phyloP scores from a whole-genome alignment of 1,140 invertebrate genomes.

The Trigoniulus corallinus region DNA sequence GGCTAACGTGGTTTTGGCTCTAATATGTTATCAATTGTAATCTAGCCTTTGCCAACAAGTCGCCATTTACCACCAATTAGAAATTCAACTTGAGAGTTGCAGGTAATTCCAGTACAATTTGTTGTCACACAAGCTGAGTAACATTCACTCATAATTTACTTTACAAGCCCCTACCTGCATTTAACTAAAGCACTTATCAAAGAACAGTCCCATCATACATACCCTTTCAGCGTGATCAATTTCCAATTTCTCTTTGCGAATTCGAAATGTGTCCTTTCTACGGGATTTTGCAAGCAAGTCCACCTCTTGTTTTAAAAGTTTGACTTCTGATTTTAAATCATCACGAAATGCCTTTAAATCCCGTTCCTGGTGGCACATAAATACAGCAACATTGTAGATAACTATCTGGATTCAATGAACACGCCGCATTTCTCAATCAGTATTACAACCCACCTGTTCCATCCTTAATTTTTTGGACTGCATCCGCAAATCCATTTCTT shows the following conservation, averaged over 20 bases:
- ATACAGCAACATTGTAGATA: not conserved
- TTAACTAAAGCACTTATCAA: no score
- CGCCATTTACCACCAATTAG: no score
- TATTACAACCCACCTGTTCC: slow-evolving; percentile 59
- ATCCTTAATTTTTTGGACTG: slow-evolving; percentile 53
- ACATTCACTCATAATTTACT: not conserved
- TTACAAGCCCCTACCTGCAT: no score
- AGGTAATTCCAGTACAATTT: no score
- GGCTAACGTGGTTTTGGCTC: no score
- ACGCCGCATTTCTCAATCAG: no score
- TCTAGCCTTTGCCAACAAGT: no score
- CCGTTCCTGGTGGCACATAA: slow-evolving; percentile 40
- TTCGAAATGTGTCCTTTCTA: slow-evolving; percentile 69
- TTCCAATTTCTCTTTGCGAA: slow-evolving; percentile 69
- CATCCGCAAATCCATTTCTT: slow-evolving; percentile 71
- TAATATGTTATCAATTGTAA: no score
- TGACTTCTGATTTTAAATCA: slow-evolving; percentile 78
- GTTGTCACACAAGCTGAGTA: no score
- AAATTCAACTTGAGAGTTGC: no score
- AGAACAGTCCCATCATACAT: no score
- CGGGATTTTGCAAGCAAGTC: slow-evolving; percentile 84
- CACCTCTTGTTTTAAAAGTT: slow-evolving; percentile 83
- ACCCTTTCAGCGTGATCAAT: slow-evolving; percentile 68
- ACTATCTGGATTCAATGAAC: no score
- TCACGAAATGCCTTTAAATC: slow-evolving; percentile 86